A percentile compares a stretch with the other conserved stretches of the same genome.
These are phyloP conservation scores for Eueremaeus valkanovi DNA, from an alignment of 2,888 invertebrate species.

Conservation along the genomic window DNA sequence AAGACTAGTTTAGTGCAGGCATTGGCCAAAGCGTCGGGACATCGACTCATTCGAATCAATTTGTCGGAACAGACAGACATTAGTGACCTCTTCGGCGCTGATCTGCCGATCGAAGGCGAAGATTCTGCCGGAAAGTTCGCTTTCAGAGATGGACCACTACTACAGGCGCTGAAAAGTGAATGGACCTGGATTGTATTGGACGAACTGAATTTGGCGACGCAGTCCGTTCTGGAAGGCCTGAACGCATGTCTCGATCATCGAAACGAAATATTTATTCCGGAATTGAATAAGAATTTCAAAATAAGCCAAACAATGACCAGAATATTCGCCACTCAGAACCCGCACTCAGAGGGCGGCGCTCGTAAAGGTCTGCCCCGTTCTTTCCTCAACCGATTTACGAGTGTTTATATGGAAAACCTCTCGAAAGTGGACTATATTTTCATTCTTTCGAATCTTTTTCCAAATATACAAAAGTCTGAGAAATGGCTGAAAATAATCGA, in stretches of 20 bases:
- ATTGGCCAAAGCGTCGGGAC: slow-evolving; percentile 75
- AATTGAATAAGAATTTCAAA: slow-evolving; percentile 78
- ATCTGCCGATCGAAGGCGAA: slow-evolving; percentile 82
- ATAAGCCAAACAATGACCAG: slow-evolving; percentile 66
- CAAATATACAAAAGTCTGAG: slow-evolving; percentile 59
- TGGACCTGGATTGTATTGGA: slow-evolving; percentile 87
- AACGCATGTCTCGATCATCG: slow-evolving; percentile 98
- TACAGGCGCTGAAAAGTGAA: slow-evolving; percentile 82
- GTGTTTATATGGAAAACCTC: slow-evolving; percentile 62
- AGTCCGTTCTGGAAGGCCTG: slow-evolving; percentile 94
- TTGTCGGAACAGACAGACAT: slow-evolving; percentile 98
- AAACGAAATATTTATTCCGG: slow-evolving; percentile 91
- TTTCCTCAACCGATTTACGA: slow-evolving; percentile 91
- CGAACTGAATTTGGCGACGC: slow-evolving; percentile 96
- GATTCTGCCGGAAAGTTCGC: slow-evolving; percentile 67
- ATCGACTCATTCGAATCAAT: slow-evolving; percentile 85
- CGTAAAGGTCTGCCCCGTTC: slow-evolving; percentile 92
- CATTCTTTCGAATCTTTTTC: slow-evolving; percentile 66
- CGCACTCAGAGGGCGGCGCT: slow-evolving; percentile 89
- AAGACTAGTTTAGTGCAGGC: slow-evolving; percentile 93
- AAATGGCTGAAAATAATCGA: too few species aligned
- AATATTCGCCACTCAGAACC: slow-evolving; percentile 97
- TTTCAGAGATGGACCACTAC: slow-evolving; percentile 93
- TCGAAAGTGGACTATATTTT: slow-evolving; percentile 61
- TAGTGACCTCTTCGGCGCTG: slow-evolving; percentile 95